A percentile compares a stretch with the other conserved stretches of the same genome.
Conservation (phyloP, 2,888 invertebrate species). For the Nomada lathburiana region DNA sequence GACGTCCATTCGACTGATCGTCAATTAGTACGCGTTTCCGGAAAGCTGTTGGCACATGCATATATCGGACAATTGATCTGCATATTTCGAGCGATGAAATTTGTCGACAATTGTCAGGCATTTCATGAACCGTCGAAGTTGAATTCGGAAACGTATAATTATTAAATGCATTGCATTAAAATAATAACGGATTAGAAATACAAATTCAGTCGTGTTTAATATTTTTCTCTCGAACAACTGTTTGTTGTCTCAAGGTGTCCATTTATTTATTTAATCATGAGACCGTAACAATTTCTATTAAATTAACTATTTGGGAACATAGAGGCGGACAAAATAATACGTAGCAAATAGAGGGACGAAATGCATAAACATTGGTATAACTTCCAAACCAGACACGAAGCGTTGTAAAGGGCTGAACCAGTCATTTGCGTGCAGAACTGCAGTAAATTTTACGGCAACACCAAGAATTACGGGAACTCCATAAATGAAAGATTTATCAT, state of each 20-base stretch:
- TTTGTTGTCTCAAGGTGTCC: too few relatives aligned
- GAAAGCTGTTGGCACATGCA: neutral
- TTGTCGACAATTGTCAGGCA: neutral
- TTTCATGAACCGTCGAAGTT: neutral
- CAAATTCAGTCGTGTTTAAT: too few relatives aligned
- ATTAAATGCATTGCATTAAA: too few relatives aligned
- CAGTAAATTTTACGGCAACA: neutral
- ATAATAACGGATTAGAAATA: too few relatives aligned
- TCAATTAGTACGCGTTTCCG: neutral
- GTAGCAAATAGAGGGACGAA: too few relatives aligned
- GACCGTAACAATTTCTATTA: too few relatives aligned
- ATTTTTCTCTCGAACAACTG: too few relatives aligned
- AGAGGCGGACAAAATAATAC: too few relatives aligned
- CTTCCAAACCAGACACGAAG: neutral
- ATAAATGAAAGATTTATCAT: too few relatives aligned
- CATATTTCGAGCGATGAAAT: neutral
- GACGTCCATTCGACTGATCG: constrained; percentile 4
- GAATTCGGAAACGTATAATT: neutral
- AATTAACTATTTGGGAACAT: too few relatives aligned
- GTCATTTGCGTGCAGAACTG: neutral
- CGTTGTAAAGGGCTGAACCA: too few relatives aligned
- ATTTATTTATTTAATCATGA: too few relatives aligned
- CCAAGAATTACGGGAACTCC: neutral
- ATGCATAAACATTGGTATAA: neutral
- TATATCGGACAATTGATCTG: neutral